Evolutionary conservation across 2,797 vertebrate genomes (phyloP).

Genomic region (Kryptopterus vitreolus): DNA sequence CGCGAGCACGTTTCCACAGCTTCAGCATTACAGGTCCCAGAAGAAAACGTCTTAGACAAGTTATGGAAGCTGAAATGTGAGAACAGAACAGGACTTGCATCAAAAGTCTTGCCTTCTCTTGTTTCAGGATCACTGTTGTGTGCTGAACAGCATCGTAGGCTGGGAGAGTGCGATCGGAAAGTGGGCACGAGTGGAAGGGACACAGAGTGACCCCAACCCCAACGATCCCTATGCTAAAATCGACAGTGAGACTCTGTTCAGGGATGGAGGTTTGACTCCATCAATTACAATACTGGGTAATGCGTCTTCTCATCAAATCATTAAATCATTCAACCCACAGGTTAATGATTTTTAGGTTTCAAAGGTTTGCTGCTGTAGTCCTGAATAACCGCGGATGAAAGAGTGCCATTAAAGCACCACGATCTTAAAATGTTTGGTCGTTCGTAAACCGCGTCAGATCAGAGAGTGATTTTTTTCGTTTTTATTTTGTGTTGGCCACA

Average conservation of each 20-base stretch:
- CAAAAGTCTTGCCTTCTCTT: not conserved
- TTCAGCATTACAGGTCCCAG: not conserved
- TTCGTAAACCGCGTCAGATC: too few relatives aligned
- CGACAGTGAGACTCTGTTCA: constrained; percentile 94
- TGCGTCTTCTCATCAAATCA: not conserved
- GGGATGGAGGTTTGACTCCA: constrained; percentile 91
- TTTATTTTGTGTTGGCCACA: not conserved
- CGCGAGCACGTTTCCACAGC: not conserved
- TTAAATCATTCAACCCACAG: too few relatives aligned
- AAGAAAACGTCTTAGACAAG: not conserved
- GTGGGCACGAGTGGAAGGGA: constrained; percentile 96
- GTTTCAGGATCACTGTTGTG: constrained; percentile 92
- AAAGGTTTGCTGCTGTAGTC: not conserved
- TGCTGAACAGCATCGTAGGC: constrained; percentile 95
- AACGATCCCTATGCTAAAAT: constrained; percentile 96
- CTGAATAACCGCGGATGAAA: not conserved
- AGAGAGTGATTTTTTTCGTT: not conserved
- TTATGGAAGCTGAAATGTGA: not conserved
- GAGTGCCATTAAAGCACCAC: not conserved
- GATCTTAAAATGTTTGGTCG: too few relatives aligned
- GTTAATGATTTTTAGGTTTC: not conserved
- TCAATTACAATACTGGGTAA: constrained; percentile 97
- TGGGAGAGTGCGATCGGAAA: constrained; percentile 96
- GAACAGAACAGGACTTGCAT: not conserved
- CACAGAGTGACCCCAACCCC: constrained; percentile 95